These are phyloP conservation scores for Cremastinae sp. DNA, from an alignment of 2,888 invertebrate genomes.

Conservation along the genomic window DNA sequence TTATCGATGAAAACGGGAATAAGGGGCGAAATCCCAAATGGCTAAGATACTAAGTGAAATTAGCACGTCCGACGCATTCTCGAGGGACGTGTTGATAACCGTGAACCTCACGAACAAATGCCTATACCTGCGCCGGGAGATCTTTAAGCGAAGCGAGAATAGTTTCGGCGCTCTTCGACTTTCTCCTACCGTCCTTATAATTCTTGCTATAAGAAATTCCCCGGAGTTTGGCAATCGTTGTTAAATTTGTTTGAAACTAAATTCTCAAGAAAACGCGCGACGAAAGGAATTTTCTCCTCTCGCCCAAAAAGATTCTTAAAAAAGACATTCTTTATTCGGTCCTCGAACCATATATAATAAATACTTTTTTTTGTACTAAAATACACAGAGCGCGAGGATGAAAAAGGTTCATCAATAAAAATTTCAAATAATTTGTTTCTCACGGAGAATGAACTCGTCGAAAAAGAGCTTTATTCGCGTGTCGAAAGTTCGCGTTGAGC, in stretches of 20 bases:
- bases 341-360: too few relatives aligned
- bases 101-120: slow-evolving; percentile 34
- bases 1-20: slow-evolving; percentile 3
- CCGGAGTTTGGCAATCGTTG: background rate
- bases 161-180: slow-evolving; percentile 37
- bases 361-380: too few relatives aligned
- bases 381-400: too few relatives aligned
- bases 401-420: background rate
- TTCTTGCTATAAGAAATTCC: background rate
- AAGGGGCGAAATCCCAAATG: slow-evolving; percentile 38
- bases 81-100: slow-evolving; percentile 47
- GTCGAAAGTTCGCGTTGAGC: slow-evolving; percentile 37
- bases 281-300: too few relatives aligned
- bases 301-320: background rate
- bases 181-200: background rate
- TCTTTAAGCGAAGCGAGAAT: slow-evolving; percentile 38
- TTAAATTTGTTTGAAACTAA: background rate
- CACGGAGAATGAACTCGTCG: slow-evolving; percentile 5
- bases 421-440: background rate
- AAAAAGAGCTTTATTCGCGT: slow-evolving; percentile 19
- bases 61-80: slow-evolving; percentile 45
- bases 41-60: slow-evolving; percentile 50
- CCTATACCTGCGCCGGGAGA: slow-evolving; percentile 31
- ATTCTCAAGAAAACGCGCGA: background rate
- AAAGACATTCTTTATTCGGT: too few relatives aligned